Base-by-base conservation (phyloP, 2,113 vertebrate genomes). In the Meleagris gallopavo region DNA sequence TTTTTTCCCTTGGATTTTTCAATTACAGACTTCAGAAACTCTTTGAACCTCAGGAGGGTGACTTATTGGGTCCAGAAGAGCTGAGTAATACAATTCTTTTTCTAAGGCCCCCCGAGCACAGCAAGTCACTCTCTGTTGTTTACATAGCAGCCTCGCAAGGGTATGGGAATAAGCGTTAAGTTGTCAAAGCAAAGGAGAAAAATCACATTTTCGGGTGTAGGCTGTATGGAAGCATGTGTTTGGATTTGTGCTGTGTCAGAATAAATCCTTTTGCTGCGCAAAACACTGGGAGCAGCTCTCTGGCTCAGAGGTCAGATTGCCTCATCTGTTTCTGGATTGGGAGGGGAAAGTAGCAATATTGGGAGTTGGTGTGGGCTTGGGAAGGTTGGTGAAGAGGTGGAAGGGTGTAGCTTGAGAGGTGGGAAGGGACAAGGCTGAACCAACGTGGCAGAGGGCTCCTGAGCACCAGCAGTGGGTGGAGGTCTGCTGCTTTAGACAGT, bases 91-190 rank as follows among this genome's bases (percentile, higher is more conserved):
- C 69, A 72, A 82, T 66, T 95, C 91, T 92, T 90, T 78, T 91
- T 75, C 85, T 88, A 94, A 96, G 77, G 83, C 88, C 95, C 83
- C 85, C 66, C 36, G 75, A 93, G 94, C 75, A 60, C 75, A 93
- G 91, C 75, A 76, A 89, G 58, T 82, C 55, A 40, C 25, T 90
- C 86, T 88, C 91, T 66, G 52, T 90, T 96, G 89, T 96, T 96
- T 94, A 89, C 77, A 84, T 54, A 92, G 52, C 58, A 78, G 2
- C 74, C 66, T 81, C 76, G 30, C 40, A 91, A 72, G 90, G 88
- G 72, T 86, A 84, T 72, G 46, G 52, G 74, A 89, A 86, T 93
- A 86, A 83, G 69, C 41, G 40, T 48, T 88, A 94, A n/a, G 21
- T 12, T 71, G 19, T 65, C 0, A 1, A 95, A 86, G 85, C 76